phyloP scores from a whole-genome alignment of 2,113 vertebrate genomes.

The Cynopterus brachyotis region DNA sequence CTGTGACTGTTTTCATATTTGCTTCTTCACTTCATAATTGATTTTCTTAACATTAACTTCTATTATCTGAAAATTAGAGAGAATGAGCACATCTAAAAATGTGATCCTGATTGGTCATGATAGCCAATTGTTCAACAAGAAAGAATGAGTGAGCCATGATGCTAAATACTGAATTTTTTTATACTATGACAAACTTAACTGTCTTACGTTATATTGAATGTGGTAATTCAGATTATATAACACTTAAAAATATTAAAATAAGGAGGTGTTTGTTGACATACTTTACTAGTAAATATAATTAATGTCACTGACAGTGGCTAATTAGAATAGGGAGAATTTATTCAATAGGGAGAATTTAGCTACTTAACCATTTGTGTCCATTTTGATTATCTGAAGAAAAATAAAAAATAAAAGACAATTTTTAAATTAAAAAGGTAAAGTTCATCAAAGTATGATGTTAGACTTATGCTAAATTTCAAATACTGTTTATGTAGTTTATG shows the following conservation, averaged over 20 bases:
- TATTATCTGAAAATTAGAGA: background rate
- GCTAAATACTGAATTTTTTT: background rate
- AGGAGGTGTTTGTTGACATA: background rate
- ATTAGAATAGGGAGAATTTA: background rate
- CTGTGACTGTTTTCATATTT: background rate
- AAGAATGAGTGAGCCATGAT: accelerated
- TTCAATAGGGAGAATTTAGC: background rate
- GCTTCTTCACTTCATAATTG: background rate
- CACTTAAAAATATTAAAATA: background rate
- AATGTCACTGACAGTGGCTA: background rate
- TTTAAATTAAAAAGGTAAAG: background rate
- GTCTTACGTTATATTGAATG: background rate
- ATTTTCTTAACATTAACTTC: background rate
- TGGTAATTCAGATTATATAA: background rate
- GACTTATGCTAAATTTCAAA: background rate
- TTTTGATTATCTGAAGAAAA: background rate
- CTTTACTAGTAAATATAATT: background rate
- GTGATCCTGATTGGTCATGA: background rate
- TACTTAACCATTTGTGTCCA: background rate
- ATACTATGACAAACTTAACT: background rate
- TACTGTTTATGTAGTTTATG: background rate
- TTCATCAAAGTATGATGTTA: background rate
- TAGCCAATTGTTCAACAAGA: background rate
- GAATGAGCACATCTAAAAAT: background rate
- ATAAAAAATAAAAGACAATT: too few species aligned